Conservation (phyloP, 2,113 vertebrate genomes). For the Gobiocypris rarus region DNA sequence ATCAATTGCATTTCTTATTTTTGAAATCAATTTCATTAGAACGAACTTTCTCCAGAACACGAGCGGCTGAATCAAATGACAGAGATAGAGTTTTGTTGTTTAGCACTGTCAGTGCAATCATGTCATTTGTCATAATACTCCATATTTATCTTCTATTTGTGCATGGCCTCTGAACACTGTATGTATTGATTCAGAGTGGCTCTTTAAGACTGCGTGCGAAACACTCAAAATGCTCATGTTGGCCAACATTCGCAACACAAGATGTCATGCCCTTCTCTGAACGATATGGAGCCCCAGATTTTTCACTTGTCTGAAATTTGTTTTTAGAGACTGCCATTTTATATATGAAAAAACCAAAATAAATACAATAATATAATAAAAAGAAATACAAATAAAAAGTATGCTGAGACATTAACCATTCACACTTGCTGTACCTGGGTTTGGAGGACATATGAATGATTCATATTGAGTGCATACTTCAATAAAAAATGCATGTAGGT, state of each 20-base stretch:
- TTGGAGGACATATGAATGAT: slow-evolving; percentile 46
- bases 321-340: background rate
- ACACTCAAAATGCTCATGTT: background rate
- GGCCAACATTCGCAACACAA: background rate
- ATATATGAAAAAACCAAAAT: background rate
- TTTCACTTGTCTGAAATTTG: background rate
- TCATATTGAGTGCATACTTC: slow-evolving; percentile 47
- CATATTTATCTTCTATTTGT: background rate
- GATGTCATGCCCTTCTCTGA: background rate
- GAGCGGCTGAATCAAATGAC: background rate
- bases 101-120: background rate
- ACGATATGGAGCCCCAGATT: background rate
- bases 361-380: background rate
- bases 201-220: background rate
- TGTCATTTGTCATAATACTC: background rate
- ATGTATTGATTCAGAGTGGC: background rate
- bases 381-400: background rate
- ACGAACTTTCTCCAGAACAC: background rate
- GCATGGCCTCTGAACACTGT: background rate
- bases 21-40: background rate
- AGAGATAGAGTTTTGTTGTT: background rate
- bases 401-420: background rate
- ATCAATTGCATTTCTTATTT: background rate
- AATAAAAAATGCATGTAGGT: slow-evolving; percentile 54
- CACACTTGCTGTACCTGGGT: slow-evolving; percentile 22